These are phyloP conservation scores for Ibycter americanus DNA, from an alignment of 2,797 vertebrate genomes.

Conservation along the genomic window DNA sequence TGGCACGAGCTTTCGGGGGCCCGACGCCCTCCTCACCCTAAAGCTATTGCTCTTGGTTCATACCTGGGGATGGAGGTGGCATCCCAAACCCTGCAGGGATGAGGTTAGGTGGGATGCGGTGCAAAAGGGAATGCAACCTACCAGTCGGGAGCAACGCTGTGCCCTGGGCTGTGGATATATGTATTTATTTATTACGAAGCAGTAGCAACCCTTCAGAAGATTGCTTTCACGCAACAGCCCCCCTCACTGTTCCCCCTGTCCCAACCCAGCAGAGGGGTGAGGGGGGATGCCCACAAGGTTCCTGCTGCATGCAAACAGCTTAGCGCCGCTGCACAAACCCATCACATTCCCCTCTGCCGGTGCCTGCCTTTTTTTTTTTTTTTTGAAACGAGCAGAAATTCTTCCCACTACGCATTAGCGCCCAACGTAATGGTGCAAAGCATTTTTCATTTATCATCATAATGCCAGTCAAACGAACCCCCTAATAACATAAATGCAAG, in stretches of 20 bases:
- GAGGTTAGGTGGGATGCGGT: rapidly evolving
- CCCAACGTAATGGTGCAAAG: conserved; percentile 76
- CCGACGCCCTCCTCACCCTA: rapidly evolving
- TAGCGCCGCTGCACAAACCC: not conserved
- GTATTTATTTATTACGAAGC: not conserved
- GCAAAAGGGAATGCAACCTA: not conserved
- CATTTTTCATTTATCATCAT: conserved; percentile 80
- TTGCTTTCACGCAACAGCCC: not conserved
- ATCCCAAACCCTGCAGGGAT: not conserved
- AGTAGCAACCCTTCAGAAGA: not conserved
- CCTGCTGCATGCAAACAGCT: not conserved
- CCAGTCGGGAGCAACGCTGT: rapidly evolving
- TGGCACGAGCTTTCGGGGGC: not conserved
- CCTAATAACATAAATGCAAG: conserved; percentile 71
- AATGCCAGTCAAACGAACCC: conserved; percentile 74
- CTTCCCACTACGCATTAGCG: conserved; percentile 69
- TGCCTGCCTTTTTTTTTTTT: not conserved
- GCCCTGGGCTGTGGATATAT: rapidly evolving
- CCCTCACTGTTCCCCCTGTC: not conserved
- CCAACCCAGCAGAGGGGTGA: not conserved
- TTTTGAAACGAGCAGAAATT: conserved; percentile 54
- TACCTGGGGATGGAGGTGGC: not conserved
- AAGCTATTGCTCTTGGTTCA: not conserved
- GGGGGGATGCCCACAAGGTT: rapidly evolving
- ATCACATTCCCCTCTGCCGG: not conserved